A percentile compares a stretch with the other conserved stretches of the same genome.
Conservation (phyloP, 1,140 invertebrate species). For the Drosophila bifasciata region DNA sequence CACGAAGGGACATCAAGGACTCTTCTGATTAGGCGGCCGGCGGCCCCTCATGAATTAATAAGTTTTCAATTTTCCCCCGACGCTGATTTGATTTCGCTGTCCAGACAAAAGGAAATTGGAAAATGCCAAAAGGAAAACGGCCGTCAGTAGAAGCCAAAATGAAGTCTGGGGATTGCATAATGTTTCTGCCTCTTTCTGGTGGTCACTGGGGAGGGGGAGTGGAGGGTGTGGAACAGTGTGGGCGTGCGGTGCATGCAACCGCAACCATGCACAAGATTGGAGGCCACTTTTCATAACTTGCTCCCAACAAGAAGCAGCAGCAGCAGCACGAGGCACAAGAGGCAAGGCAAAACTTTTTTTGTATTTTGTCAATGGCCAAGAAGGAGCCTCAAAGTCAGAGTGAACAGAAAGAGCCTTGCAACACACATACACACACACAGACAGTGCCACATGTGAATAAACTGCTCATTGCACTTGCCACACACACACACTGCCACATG, state of each 20-base stretch:
- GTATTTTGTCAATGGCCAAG: slow-evolving; percentile 63
- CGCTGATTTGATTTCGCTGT: slow-evolving; percentile 73
- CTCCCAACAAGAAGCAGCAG: slow-evolving; percentile 8
- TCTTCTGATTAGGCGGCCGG: slow-evolving; percentile 52
- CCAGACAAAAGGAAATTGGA: slow-evolving; percentile 9
- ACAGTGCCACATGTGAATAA: slow-evolving; percentile 20
- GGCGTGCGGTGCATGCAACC: too few relatives aligned
- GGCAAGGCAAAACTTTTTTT: slow-evolving; percentile 53
- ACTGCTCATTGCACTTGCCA: slow-evolving; percentile 50
- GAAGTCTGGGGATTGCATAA: slow-evolving; percentile 59
- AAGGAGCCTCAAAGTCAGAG: slow-evolving; percentile 53
- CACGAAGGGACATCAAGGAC: slow-evolving; percentile 5
- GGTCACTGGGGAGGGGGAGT: slow-evolving; percentile 2
- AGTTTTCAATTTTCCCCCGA: slow-evolving; percentile 71
- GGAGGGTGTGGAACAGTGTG: neutral
- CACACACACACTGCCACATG: slow-evolving; percentile 39
- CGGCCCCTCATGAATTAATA: slow-evolving; percentile 76
- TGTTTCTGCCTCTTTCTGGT: slow-evolving; percentile 49
- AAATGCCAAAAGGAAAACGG: slow-evolving; percentile 25
- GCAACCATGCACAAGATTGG: neutral
- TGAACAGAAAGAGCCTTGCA: slow-evolving; percentile 22
- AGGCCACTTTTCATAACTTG: slow-evolving; percentile 73
- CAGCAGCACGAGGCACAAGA: slow-evolving; percentile 9
- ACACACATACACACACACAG: slow-evolving; percentile 15
- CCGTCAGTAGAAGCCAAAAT: slow-evolving; percentile 32